These are phyloP conservation scores for Petrocephalus sullivani DNA, from an alignment of 2,797 vertebrate genomes.

Conservation along the genomic window DNA sequence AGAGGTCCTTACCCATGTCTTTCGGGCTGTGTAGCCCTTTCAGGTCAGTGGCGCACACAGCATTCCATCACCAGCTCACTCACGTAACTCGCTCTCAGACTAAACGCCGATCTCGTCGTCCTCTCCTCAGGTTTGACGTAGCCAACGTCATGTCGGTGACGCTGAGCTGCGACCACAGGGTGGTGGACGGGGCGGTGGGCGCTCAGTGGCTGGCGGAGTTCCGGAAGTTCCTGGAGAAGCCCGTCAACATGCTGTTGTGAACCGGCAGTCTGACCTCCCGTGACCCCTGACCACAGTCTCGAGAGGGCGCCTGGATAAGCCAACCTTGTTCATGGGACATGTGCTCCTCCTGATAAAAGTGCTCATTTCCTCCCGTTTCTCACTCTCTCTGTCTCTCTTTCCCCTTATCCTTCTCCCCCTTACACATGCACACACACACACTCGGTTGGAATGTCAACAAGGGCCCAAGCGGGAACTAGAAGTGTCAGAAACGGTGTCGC, in stretches of 20 bases:
- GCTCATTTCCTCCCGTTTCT: neutral
- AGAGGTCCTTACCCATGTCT: conserved; percentile 10
- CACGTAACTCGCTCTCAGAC: neutral
- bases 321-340: neutral
- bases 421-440: neutral
- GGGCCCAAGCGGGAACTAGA: neutral
- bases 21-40: neutral
- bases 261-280: neutral
- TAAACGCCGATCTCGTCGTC: neutral
- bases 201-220: conserved; percentile 97
- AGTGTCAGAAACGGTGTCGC: neutral
- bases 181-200: conserved; percentile 92
- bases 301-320: neutral
- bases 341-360: neutral
- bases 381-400: neutral
- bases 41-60: neutral
- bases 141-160: conserved; percentile 92
- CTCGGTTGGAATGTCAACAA: neutral
- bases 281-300: neutral
- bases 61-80: neutral
- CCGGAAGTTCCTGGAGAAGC: conserved; percentile 90
- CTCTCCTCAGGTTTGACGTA: conserved; percentile 76
- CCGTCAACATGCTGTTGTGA: conserved; percentile 89
- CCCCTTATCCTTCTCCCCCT: neutral
- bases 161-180: conserved; percentile 92